These are phyloP conservation scores for Netelia melanura DNA, from an alignment of 2,888 invertebrate genomes.

Conservation along the genomic window DNA sequence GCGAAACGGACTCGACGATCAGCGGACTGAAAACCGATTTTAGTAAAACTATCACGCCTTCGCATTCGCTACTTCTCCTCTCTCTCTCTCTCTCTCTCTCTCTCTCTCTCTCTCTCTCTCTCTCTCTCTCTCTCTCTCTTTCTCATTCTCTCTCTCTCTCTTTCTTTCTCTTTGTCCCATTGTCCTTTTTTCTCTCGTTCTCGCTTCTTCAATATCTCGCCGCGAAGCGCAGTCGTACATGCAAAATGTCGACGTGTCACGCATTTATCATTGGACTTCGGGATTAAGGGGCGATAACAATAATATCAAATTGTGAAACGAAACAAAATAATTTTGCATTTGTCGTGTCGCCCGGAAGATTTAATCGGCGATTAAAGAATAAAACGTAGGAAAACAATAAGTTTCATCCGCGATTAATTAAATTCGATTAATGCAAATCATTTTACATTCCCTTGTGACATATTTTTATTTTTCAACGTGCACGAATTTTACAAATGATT, in stretches of 20 bases:
- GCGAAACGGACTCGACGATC: constrained; percentile 28
- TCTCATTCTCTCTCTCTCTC: constrained; percentile 12
- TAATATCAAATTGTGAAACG: constrained; percentile 5
- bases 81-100: constrained; percentile 24
- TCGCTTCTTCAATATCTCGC: constrained; percentile 45
- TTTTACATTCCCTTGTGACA: too few species aligned
- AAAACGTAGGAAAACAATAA: too few species aligned
- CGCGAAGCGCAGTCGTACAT: constrained; percentile 47
- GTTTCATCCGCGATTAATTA: too few species aligned
- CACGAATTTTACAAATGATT: too few species aligned
- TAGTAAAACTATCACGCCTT: constrained; percentile 64
- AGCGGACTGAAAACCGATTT: constrained; percentile 47
- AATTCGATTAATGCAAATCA: too few species aligned
- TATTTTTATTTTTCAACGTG: too few species aligned
- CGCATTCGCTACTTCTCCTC: constrained; percentile 39
- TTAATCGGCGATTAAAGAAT: too few species aligned
- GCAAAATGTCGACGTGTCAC: constrained; percentile 56
- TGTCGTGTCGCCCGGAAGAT: constrained; percentile 9
- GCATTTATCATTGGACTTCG: constrained; percentile 47
- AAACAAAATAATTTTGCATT: constrained; percentile 50
- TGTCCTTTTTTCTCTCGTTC: neutral
- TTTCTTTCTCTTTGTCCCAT: constrained; percentile 24
- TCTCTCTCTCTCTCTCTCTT: constrained; percentile 26
- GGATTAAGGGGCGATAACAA: constrained; percentile 20
- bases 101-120: constrained; percentile 24